A percentile compares a stretch with the other conserved stretches of the same genome.
These are phyloP conservation scores for Empidonax alnorum DNA, from an alignment of 2,113 vertebrate species.

Conservation along the genomic window DNA sequence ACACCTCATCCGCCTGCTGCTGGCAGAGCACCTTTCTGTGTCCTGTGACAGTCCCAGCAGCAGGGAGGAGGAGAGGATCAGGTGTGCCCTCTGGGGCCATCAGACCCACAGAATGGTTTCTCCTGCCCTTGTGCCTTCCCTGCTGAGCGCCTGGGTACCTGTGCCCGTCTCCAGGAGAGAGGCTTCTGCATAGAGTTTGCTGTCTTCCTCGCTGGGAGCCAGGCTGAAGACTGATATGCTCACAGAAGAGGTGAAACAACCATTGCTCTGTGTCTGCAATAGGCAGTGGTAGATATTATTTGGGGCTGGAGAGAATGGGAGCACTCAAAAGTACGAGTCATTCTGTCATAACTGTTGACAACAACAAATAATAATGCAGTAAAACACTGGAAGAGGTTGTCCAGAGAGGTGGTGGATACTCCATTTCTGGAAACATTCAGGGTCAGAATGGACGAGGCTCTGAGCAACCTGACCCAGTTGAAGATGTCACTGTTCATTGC, in stretches of 20 bases:
- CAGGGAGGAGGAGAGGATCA: not conserved
- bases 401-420: not conserved
- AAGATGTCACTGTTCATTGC: not conserved
- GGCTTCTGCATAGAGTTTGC: constrained; percentile 39
- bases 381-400: not conserved
- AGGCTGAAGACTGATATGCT: constrained; percentile 52
- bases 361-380: not conserved
- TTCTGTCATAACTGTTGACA: not conserved
- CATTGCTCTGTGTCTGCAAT: constrained; percentile 38
- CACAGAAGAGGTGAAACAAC: constrained; percentile 62
- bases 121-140: not conserved
- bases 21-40: not conserved
- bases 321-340: not conserved
- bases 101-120: not conserved
- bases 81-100: not conserved
- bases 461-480: not conserved
- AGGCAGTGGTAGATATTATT: not conserved
- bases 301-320: not conserved
- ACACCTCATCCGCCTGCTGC: not conserved
- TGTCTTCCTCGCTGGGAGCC: not conserved
- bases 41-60: not conserved
- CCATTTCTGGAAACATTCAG: not conserved
- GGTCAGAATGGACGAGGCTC: not conserved
- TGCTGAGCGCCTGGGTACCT: constrained; percentile 39
- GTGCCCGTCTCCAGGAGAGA: constrained; percentile 60